These are phyloP conservation scores for Leptestheria dahalacensis DNA, from an alignment of 1,140 invertebrate species.

Conservation along the genomic window DNA sequence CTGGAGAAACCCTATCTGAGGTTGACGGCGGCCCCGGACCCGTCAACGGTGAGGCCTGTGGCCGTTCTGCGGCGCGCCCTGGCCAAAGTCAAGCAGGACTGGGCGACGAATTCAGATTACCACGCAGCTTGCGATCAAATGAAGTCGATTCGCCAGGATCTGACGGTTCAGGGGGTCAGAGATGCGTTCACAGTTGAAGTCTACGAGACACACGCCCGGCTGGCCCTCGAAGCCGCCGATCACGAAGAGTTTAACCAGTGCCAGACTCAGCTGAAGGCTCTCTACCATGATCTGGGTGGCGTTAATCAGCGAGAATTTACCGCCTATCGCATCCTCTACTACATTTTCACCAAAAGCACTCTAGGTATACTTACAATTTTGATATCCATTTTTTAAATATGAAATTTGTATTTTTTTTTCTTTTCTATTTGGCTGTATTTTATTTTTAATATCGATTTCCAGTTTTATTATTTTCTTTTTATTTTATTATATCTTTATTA, in stretches of 20 bases:
- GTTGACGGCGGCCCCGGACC: conserved; percentile 80
- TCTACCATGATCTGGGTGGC: conserved; percentile 55
- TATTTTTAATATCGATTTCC: neutral
- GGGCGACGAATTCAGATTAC: conserved; percentile 81
- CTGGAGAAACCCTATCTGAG: conserved; percentile 89
- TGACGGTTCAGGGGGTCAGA: conserved; percentile 91
- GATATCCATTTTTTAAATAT: neutral
- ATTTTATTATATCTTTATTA: conserved; percentile 10
- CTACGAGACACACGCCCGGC: conserved; percentile 94
- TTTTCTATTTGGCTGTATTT: neutral
- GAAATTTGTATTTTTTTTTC: conserved; percentile 6
- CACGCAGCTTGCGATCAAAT: conserved; percentile 93
- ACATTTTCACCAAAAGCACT: conserved; percentile 91
- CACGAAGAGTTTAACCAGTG: conserved; percentile 99
- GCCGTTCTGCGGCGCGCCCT: conserved; percentile 69
- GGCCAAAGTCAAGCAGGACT: conserved; percentile 63
- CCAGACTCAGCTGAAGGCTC: conserved; percentile 87
- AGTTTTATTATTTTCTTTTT: too few species aligned
- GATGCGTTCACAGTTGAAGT: conserved; percentile 89
- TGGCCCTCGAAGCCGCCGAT: conserved; percentile 92
- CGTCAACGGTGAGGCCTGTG: conserved; percentile 76
- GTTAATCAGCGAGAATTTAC: conserved; percentile 72
- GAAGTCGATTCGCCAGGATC: conserved; percentile 95
- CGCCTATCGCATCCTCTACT: conserved; percentile 89
- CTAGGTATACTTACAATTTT: conserved; percentile 55